Base-by-base conservation (phyloP, 2,888 invertebrate genomes). In the Sinodicranocentrus sp. region DNA sequence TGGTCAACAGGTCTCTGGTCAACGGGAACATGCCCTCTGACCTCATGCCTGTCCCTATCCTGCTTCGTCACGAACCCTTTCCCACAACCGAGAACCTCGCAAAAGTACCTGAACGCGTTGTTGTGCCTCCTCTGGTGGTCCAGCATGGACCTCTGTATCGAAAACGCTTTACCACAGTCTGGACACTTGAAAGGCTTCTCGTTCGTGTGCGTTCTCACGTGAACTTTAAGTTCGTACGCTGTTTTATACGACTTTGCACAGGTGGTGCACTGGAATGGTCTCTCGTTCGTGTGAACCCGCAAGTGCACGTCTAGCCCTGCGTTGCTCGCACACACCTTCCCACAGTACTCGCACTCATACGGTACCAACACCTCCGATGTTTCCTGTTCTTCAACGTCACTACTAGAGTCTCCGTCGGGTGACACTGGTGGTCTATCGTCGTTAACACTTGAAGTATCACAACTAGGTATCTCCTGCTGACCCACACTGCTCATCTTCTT, bases 1-100 rank as follows among this genome's bases (percentile, higher is more conserved):
- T 23, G 10, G 8, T 19, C 52, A 13, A 13, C 25, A 17, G 65
- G 65, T 1, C 65, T 19, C 8, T 39, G 15, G 10, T 28, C 33
- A 39, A 19, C 10, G 2, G 65, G 65, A 10, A 65, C 33, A 21
- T 65, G 65, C 5, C 33, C 65, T n/a, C 65, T 19, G 33, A 65
- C 17, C 21, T 65, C 65, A 39, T 65, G 65, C 39, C 65, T 15
- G 19, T 65, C 65, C 3, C 65, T 5, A 13, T 65, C 65, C 33
- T 39, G 33, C 33, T 33, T 65, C 17, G 19, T 65, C 5, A 28
- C 19, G 65, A 65, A 65, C 39, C 39, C 39, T 26, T 65, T 65
- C 33, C 39, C 65, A 17, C 65, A 65, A 3, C 39, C 65, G 5
- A 2, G 1, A 3, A 65, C 65, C 13, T 33, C 65, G n/a, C 65